Conservation (phyloP, 2,113 vertebrate species). For the Sphaerodactylus townsendi region DNA sequence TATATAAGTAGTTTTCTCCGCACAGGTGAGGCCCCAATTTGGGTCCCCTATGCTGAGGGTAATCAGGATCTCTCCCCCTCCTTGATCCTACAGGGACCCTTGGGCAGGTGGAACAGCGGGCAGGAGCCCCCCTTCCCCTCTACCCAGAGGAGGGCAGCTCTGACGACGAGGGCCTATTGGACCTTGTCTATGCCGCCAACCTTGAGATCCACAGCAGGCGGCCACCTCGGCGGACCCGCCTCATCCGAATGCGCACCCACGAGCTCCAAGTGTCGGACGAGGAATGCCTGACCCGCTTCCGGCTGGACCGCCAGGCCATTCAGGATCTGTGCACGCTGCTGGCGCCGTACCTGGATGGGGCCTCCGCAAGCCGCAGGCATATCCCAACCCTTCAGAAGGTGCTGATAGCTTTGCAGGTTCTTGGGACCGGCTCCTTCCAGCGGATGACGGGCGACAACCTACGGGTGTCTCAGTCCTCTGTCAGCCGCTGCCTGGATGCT, state of each 20-base stretch:
- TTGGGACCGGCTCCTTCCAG: slow-evolving; percentile 27
- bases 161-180: slow-evolving; percentile 22
- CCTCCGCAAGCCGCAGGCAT: slow-evolving; percentile 18
- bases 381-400: slow-evolving; percentile 23
- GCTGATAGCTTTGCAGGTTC: slow-evolving; percentile 22
- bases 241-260: slow-evolving; percentile 33
- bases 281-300: slow-evolving; percentile 32
- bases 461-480: slow-evolving; percentile 20
- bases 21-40: neutral
- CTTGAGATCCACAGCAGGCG: slow-evolving; percentile 29
- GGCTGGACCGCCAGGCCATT: slow-evolving; percentile 31
- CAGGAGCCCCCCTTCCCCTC: slow-evolving; percentile 8
- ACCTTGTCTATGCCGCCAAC: slow-evolving; percentile 29
- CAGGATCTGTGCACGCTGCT: slow-evolving; percentile 23
- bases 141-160: slow-evolving; percentile 30
- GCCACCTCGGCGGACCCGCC: slow-evolving; percentile 19
- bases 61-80: neutral
- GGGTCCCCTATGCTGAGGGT: neutral
- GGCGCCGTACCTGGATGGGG: slow-evolving; percentile 16
- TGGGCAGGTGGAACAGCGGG: slow-evolving; percentile 2
- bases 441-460: slow-evolving; percentile 33
- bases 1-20: neutral
- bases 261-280: slow-evolving; percentile 32
- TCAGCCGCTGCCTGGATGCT: slow-evolving; percentile 28
- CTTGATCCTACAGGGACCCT: slow-evolving; percentile 9